These are phyloP conservation scores for Idaea aversata DNA, from an alignment of 2,888 invertebrate genomes.

Conservation along the genomic window DNA sequence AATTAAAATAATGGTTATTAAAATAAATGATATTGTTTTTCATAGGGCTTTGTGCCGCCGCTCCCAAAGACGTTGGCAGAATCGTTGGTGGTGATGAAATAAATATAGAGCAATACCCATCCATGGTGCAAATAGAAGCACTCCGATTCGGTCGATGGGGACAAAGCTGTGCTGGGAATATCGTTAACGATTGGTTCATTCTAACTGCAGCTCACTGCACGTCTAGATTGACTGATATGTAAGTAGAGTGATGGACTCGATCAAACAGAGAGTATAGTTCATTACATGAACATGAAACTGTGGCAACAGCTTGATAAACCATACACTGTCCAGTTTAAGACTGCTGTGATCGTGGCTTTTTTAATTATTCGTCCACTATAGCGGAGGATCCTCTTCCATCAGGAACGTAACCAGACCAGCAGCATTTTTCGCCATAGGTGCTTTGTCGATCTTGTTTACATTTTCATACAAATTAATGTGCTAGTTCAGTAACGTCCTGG, in stretches of 20 bases:
- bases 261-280: neutral
- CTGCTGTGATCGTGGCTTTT: too few relatives aligned
- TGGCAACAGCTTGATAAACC: neutral
- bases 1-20: too few relatives aligned
- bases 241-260: neutral
- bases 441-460: too few relatives aligned
- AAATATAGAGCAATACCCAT: neutral
- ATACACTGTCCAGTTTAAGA: neutral
- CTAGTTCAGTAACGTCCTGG: too few relatives aligned
- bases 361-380: too few relatives aligned
- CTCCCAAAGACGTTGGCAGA: neutral
- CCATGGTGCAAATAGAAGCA: neutral
- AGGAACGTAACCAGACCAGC: too few relatives aligned
- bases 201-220: conserved; percentile 32
- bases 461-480: too few relatives aligned
- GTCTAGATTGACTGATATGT: neutral
- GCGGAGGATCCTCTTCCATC: too few relatives aligned
- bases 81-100: neutral
- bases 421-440: too few relatives aligned
- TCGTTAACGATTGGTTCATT: neutral
- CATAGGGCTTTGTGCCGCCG: neutral
- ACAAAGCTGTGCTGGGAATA: neutral
- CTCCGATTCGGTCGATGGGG: neutral
- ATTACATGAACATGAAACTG: neutral
- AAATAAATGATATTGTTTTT: neutral